Evolutionary conservation across 2,797 vertebrate species (phyloP).

Genomic region (Sternarchorhynchus goeldii): DNA sequence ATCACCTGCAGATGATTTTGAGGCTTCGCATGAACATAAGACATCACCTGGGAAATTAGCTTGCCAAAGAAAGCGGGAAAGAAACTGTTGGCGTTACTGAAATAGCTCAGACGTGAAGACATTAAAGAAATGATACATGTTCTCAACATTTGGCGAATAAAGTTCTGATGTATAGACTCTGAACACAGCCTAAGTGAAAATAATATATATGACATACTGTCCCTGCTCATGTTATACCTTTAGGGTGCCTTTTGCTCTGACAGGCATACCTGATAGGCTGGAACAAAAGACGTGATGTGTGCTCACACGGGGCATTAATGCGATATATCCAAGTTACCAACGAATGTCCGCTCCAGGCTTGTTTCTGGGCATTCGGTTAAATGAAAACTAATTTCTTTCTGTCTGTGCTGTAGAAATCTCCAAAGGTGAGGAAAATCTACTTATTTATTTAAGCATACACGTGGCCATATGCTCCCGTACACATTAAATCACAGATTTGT

Average conservation of each 20-base stretch:
- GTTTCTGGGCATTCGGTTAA: too few species aligned
- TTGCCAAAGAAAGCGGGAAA: constrained; percentile 43
- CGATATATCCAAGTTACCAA: background rate
- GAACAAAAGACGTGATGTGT: background rate
- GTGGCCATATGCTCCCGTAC: constrained; percentile 27
- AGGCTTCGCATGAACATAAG: constrained; percentile 30
- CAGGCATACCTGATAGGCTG: background rate
- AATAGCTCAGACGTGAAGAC: background rate
- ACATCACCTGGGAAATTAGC: constrained; percentile 57
- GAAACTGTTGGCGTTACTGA: constrained; percentile 20
- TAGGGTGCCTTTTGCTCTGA: constrained; percentile 17
- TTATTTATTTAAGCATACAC: constrained; percentile 36
- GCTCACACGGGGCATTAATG: background rate
- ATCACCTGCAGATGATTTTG: constrained; percentile 55
- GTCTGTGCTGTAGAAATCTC: background rate
- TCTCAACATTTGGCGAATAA: background rate
- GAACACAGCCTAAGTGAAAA: constrained; percentile 8
- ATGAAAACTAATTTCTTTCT: background rate
- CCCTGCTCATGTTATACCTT: constrained; percentile 1
- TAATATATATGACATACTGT: background rate
- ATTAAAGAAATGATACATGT: constrained; percentile 4
- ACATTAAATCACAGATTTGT: constrained; percentile 37
- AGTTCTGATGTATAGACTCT: background rate
- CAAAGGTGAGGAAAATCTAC: background rate
- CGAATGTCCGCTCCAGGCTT: too few species aligned